phyloP scores from a whole-genome alignment of 2,797 vertebrate genomes.

The Pygocentrus nattereri region DNA sequence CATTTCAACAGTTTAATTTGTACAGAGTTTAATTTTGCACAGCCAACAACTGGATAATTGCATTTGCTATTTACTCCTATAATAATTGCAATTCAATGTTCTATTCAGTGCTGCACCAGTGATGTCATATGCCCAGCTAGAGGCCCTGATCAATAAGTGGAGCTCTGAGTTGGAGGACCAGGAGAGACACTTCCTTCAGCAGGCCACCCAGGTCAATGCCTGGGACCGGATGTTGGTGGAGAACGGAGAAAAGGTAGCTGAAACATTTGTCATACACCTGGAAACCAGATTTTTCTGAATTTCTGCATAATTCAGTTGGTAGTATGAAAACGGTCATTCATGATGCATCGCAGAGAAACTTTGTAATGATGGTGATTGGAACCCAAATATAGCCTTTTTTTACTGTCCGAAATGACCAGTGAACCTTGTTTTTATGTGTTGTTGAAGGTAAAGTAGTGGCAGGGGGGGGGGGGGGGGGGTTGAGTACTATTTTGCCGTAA shows the following conservation, averaged over 20 bases:
- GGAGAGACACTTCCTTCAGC: slow-evolving; percentile 95
- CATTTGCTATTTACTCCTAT: background rate
- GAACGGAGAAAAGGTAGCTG: slow-evolving; percentile 89
- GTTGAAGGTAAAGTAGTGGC: too few relatives aligned
- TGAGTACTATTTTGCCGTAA: too few relatives aligned
- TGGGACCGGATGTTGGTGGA: slow-evolving; percentile 94
- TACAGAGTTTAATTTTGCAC: background rate
- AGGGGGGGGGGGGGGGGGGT: too few relatives aligned
- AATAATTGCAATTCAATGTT: background rate
- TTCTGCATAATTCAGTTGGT: too few relatives aligned
- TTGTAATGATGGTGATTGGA: too few relatives aligned
- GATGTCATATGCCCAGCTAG: slow-evolving; percentile 94
- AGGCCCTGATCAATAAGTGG: slow-evolving; percentile 97
- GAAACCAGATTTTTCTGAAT: too few relatives aligned
- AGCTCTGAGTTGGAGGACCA: slow-evolving; percentile 97
- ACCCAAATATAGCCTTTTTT: too few relatives aligned
- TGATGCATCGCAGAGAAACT: too few relatives aligned
- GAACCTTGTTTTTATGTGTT: too few relatives aligned
- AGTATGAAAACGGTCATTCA: too few relatives aligned
- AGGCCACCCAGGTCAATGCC: slow-evolving; percentile 96
- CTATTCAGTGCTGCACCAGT: slow-evolving; percentile 73
- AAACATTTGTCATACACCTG: background rate
- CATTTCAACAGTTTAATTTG: too few relatives aligned
- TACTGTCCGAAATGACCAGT: too few relatives aligned
- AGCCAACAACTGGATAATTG: background rate